Evolutionary conservation across 2,113 vertebrate genomes (phyloP).

Genomic region (Cyanocitta stelleri): DNA sequence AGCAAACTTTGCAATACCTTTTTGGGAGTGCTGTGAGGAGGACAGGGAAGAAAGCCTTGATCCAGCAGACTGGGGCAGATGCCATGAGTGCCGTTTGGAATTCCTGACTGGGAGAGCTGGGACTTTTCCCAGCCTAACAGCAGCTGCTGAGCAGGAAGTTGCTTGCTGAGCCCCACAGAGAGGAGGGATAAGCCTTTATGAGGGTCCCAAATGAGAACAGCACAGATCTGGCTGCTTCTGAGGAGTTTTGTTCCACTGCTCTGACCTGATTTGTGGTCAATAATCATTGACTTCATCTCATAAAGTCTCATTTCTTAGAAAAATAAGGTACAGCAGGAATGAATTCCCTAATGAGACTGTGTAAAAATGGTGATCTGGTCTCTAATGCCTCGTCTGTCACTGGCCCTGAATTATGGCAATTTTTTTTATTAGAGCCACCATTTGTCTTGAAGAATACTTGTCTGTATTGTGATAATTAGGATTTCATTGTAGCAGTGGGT

Average conservation of each 20-base stretch:
- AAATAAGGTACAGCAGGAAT: neutral
- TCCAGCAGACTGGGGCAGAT: neutral
- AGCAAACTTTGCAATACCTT: neutral
- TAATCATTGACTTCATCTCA: neutral
- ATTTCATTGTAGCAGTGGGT: neutral
- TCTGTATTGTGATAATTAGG: neutral
- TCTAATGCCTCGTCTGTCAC: neutral
- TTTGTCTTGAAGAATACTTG: neutral
- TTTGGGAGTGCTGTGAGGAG: neutral
- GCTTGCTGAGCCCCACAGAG: neutral
- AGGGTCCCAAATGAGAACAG: neutral
- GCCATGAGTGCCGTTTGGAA: neutral
- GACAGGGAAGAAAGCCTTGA: neutral
- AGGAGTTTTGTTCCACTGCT: neutral
- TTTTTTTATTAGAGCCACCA: neutral
- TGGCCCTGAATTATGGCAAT: neutral
- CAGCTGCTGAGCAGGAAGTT: neutral
- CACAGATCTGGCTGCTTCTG: neutral
- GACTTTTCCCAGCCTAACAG: neutral
- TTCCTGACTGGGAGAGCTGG: neutral
- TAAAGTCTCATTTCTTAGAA: neutral
- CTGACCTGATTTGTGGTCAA: neutral
- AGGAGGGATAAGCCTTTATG: neutral
- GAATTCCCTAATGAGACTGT: neutral
- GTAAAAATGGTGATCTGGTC: neutral